A percentile compares a stretch with the other conserved stretches of the same genome.
phyloP scores from a whole-genome alignment of 2,888 invertebrate genomes.

The Coelopa pilipes region DNA sequence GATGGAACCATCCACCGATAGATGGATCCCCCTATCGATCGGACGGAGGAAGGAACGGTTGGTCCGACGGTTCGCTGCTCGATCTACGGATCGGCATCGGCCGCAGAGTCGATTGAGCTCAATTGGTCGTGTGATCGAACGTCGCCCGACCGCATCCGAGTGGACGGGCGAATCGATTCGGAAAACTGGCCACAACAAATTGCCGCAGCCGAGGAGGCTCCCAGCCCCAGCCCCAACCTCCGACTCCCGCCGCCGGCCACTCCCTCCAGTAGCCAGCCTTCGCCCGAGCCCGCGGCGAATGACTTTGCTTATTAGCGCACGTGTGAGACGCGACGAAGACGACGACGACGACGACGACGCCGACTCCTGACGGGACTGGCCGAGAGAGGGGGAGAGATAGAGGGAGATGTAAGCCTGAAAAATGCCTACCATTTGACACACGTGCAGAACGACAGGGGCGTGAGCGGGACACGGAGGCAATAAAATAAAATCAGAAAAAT shows the following conservation, averaged over 20 bases:
- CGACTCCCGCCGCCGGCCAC: neutral
- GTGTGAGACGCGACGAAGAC: slow-evolving; percentile 4
- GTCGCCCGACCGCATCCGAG: neutral
- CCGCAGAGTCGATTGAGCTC: slow-evolving; percentile 19
- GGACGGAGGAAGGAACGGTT: neutral
- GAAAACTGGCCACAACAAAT: slow-evolving; percentile 7
- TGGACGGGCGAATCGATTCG: neutral
- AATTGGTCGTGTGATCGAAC: slow-evolving; percentile 25
- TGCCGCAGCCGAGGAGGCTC: neutral
- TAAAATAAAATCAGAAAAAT: neutral
- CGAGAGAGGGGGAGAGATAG: no score
- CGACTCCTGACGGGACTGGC: no score
- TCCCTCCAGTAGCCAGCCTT: neutral
- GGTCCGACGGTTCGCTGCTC: neutral
- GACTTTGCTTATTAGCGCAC: slow-evolving; percentile 21
- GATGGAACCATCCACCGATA: neutral
- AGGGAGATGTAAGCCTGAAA: no score
- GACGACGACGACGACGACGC: no score
- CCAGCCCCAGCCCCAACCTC: no score
- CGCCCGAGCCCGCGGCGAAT: neutral
- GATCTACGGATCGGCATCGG: neutral
- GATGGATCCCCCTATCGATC: no score
- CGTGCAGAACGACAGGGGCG: neutral
- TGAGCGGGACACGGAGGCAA: neutral
- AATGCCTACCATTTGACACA: no score